Base-by-base conservation (phyloP, 1,140 invertebrate species). In the Oryctes rhinoceros region DNA sequence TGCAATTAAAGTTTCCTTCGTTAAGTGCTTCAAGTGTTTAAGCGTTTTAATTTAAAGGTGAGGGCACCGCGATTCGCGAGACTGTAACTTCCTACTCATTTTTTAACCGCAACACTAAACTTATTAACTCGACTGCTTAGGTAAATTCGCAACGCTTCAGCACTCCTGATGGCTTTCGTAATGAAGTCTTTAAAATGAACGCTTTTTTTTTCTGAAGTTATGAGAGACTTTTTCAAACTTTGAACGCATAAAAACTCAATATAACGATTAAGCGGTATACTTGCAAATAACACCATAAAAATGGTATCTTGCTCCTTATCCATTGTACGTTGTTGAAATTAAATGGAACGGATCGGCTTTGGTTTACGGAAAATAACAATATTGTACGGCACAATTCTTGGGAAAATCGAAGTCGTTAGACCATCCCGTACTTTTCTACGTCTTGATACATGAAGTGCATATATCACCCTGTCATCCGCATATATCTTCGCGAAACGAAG, bases 91-190 rank as follows among this genome's bases (percentile, higher is more conserved):
- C n/a, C 53, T 59, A 13, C 15, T 59, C 15, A 18, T 59, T 18
- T 59, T 59, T 59, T 59, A 59, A n/a, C 7, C 18, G 53, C 18
- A 18, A 18, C 15, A 59, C 13, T 59, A 59, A 59, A 59, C 53
- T 59, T 59, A 59, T 59, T 59, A 59, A 59, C 13, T 15, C 15
- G 53, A 7, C 15, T 59, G 53, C 18, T 18, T 59, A n/a, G 53
- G 53, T 15, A 59, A 59, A 59, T 59, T 18, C 53, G 39, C 9
- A 44, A 44, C 9, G 9, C 53, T 59, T 59, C 53, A n/a, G 18
- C 53, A 59, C 53, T 59, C 18, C 53, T 59, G 53, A 59, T 59
- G 15, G 53, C 18, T 59, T n/a, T 59, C 53, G n/a, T n/a, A 59
- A 59, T 59, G 53, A 18, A 18, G 18, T n/a, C 5, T n/a, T 53